Base-by-base conservation (phyloP, 37 sponge, comb jelly and placozoan genomes). In the Beroe forskalii region DNA sequence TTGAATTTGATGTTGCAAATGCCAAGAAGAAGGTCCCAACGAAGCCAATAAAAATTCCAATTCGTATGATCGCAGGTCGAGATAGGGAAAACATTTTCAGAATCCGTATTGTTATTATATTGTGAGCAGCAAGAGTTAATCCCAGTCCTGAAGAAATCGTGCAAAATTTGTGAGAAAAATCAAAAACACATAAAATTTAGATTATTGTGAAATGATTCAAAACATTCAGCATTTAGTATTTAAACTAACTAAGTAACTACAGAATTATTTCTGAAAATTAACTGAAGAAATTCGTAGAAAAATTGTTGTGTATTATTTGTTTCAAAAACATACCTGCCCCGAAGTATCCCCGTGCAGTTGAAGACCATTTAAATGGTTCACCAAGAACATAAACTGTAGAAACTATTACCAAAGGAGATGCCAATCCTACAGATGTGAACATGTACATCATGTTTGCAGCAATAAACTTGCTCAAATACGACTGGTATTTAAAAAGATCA, bases 1-100 rank as follows among this genome's bases (percentile, higher is more conserved):
- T 44, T 3, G 55, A 9, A 30, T 42, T 43, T 0, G 43, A 33
- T 41, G 86, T 80, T 6, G 86, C 86, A 44, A 80, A 80, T 44
- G 86, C 86, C 4, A 80, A 27, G 86, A 80, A 80, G 86, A 80
- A 80, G 8, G 86, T 80, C 4, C 55, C 86, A 22, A 80, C 86
- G 41, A 80, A 80, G 28, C 55, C 86, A 22, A 80, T 17, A 43
- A 80, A 80, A 22, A 80, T 38, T 23, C 86, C 86, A 35, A 80
- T 0, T 30, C 86, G 37, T 20, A 80, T 37, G 3, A 44, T 80
- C 0, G 55, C 86, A 1, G 86, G 86, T 80, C 86, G 40, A 17
- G 55, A 41, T 22, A 80, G 4, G 44, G 28, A n/a, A 48, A 80
- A 80, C 86, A 80, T 41, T 43, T 80, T 80, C 55, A 80, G 40